phyloP scores from a whole-genome alignment of 1,140 invertebrate genomes.

The Eurosta solidaginis region DNA sequence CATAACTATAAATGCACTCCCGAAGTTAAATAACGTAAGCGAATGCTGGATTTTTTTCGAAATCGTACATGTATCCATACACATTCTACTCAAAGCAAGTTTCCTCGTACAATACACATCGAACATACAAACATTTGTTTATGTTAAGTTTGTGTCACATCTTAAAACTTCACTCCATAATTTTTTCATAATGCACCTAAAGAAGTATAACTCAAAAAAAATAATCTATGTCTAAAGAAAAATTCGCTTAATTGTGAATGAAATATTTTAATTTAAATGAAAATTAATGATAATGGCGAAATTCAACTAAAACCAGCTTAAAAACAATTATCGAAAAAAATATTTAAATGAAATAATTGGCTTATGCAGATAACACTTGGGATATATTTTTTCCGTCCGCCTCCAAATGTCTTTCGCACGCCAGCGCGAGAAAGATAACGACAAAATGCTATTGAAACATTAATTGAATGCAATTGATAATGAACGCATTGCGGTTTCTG shows the following conservation, averaged over 20 bases:
- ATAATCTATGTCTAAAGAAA: too few relatives aligned
- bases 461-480: constrained; percentile 14
- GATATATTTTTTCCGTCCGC: background rate
- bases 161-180: too few relatives aligned
- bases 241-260: background rate
- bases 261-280: constrained; percentile 23
- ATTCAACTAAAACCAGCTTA: constrained; percentile 9
- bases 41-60: too few relatives aligned
- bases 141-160: too few relatives aligned
- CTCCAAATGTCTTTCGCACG: too few relatives aligned
- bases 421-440: background rate
- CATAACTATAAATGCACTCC: too few relatives aligned
- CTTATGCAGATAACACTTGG: background rate
- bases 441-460: background rate
- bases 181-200: background rate
- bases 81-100: too few relatives aligned
- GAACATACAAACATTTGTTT: too few relatives aligned
- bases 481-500: constrained; percentile 4
- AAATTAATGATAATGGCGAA: constrained; percentile 22
- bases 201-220: background rate
- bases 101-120: too few relatives aligned
- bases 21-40: too few relatives aligned
- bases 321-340: constrained; percentile 15
- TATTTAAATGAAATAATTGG: constrained; percentile 15
- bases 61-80: too few relatives aligned